Evolutionary conservation across 1,140 invertebrate species (phyloP), one percentile per base, ranked within the genome.

Genomic region (Drosophila nikananu): DNA sequence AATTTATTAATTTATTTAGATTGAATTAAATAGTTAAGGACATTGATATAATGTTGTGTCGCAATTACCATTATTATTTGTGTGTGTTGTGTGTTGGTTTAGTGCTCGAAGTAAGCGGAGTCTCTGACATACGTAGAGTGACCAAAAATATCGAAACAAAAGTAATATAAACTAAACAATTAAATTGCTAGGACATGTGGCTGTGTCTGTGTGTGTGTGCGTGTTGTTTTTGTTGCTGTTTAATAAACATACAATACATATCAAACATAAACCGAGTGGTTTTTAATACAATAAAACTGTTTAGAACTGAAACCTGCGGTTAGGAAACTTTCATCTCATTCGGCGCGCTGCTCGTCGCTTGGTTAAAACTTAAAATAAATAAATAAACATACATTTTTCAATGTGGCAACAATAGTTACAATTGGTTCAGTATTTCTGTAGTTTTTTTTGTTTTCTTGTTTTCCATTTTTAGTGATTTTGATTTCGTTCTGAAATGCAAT

Each of bases 391-490:
- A 86, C 70, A 89, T 79, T 89, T 89, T 86, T 75, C 66, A 87
- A 89, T 80, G 84, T 89, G 84, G 84, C 81, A 87, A 87, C 86
- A 90, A 90, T 89, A 89, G 86, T 90, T 89, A 90, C 84, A 80
- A 79, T 73, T 80, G 77, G 76, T 79, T 71, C 74, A 77, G 54
- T 80, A 77, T 71, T 70, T 83, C 49, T 62, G 73, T 79, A 51
- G 39, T 17, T 59, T 74, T 76, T 68, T 27, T 65, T 25, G 17
- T 25, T 6, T 12, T 25, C 46, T 25, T 63, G 48, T 67, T 51
- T 37, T 23, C 55, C 64, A 58, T 54, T 39, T 58, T 46, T 74
- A 64, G 46, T 42, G 64, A 51, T 83, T 83, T 74, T 77, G 64
- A 65, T 66, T 90, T 68, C 63, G 77, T 79, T 75, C 67, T 90